Evolutionary conservation across 2,797 vertebrate species (phyloP).

Genomic region (Salarias fasciatus): DNA sequence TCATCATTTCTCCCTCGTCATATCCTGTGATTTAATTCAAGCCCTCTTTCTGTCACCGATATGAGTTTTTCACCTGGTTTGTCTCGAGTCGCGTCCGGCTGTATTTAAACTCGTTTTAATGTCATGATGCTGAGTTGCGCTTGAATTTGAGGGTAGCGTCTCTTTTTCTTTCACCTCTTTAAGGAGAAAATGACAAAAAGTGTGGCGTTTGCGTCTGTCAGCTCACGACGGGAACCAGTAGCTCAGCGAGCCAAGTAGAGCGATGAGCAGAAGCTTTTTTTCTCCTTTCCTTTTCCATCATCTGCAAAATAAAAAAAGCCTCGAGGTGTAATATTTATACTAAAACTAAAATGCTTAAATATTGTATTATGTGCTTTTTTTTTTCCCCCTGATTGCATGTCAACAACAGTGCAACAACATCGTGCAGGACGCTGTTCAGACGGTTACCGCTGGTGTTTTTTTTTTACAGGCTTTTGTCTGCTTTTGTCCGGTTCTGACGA

Average conservation of each 20-base stretch:
- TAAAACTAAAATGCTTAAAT: conserved; percentile 65
- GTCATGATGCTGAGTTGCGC: conserved; percentile 15
- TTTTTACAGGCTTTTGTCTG: conserved; percentile 41
- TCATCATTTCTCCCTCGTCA: not conserved
- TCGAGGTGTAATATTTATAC: conserved; percentile 76
- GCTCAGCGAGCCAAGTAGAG: conserved; percentile 49
- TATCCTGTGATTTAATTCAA: conserved; percentile 2
- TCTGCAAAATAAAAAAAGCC: conserved; percentile 50
- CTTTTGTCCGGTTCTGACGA: conserved; percentile 55
- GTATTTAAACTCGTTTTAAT: conserved; percentile 27
- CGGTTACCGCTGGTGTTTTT: conserved; percentile 1
- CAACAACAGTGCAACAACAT: conserved; percentile 68
- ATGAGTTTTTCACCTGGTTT: conserved; percentile 16
- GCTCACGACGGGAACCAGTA: conserved; percentile 21
- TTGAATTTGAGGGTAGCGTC: conserved; percentile 27
- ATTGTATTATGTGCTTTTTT: conserved; percentile 72
- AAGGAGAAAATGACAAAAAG: conserved; percentile 16
- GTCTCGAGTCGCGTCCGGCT: too few relatives aligned
- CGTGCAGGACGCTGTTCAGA: conserved; percentile 69
- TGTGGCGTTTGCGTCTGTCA: conserved; percentile 21
- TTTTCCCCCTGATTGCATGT: conserved; percentile 64
- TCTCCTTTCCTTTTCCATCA: conserved; percentile 34
- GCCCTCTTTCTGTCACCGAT: conserved; percentile 25
- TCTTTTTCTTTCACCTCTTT: conserved; percentile 10
- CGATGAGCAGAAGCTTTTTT: conserved; percentile 34